Base-by-base conservation (phyloP, 2,113 vertebrate species). In the Neolamprologus fasciatus region DNA sequence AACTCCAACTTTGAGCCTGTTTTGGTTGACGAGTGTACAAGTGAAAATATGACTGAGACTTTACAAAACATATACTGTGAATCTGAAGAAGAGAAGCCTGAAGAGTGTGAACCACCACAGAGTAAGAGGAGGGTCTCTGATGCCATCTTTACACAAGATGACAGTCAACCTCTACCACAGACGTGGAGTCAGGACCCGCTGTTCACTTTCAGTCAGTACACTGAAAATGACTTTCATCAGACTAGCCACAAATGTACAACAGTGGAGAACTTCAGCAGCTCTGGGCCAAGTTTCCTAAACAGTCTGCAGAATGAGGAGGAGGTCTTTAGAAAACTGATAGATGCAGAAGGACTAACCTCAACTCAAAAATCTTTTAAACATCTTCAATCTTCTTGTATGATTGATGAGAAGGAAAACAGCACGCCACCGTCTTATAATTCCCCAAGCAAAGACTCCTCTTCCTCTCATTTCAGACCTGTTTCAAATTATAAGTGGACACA, bases 351-450 rank as follows among this genome's bases (percentile, higher is more conserved):
- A 2, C 88, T 16, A 80, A 94, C 93, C 1, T 95, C 94, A 1
- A 95, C 94, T 50, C 95, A 96, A 16, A 93, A 90, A 89, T 54
- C 40, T 9, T n/a, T 45, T 12, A 35, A 83, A 58, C 3, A 13
- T 13, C 7, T 26, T 42, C 5, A 35, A 9, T 80, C 58, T 80
- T 55, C 85, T 91, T 85, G 54, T 19, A 28, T n/a, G 6, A 89
- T 84, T 8, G 68, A 89, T 26, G 81, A 93, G n/a, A 93, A 94
- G 83, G 95, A 93, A 93, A 95, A 95, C 84, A n/a, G 17, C 31
- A 80, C 5, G 2, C 63, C 68, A 16, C 17, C 17, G 2, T 90
- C 76, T n/a, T 68, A 6, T 17, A 66, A 33, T 16, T 90, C 90
- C 23, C 86, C 89, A 53, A 82, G 51, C 7, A 86, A 58, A 9